Conservation (phyloP, 2,888 invertebrate genomes). For the Plebejus melissa region DNA sequence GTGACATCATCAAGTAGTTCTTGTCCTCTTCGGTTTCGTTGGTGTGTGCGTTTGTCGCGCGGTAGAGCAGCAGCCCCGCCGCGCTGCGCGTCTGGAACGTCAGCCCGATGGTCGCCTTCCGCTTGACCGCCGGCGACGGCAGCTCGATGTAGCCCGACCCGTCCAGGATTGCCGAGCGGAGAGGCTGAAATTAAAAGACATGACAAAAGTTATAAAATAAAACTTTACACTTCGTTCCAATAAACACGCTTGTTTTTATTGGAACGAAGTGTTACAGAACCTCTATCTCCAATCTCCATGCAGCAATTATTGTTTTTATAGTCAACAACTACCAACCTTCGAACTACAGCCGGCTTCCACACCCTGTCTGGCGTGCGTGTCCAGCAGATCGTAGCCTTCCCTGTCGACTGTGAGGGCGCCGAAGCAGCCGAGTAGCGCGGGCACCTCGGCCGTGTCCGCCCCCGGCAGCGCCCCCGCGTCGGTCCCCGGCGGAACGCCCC, state of each 20-base stretch:
- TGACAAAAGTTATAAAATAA: too few species aligned
- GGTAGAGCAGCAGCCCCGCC: slow-evolving; percentile 84
- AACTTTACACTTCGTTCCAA: too few species aligned
- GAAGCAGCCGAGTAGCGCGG: slow-evolving; percentile 89
- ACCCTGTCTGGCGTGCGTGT: slow-evolving; percentile 83
- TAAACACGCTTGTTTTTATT: too few species aligned
- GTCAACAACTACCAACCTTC: slow-evolving; percentile 68
- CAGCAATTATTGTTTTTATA: too few species aligned
- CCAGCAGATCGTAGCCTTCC: slow-evolving; percentile 85
- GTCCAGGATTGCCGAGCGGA: slow-evolving; percentile 85
- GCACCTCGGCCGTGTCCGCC: slow-evolving; percentile 57
- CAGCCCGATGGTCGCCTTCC: slow-evolving; percentile 85
- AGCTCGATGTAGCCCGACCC: slow-evolving; percentile 90
- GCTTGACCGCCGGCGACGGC: slow-evolving; percentile 82
- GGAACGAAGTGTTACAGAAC: too few species aligned
- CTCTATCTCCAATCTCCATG: too few species aligned
- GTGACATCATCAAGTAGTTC: slow-evolving; percentile 53
- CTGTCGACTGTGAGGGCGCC: slow-evolving; percentile 85
- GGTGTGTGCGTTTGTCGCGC: slow-evolving; percentile 72
- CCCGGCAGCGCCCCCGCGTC: slow-evolving; percentile 83
- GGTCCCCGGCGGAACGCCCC: slow-evolving; percentile 88
- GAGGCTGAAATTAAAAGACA: slow-evolving; percentile 55
- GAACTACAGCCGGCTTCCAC: slow-evolving; percentile 86
- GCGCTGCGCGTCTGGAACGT: slow-evolving; percentile 85
- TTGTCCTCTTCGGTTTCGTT: slow-evolving; percentile 55